Evolutionary conservation across 2,113 vertebrate genomes (phyloP).

Genomic region (Scytalopus superciliaris): DNA sequence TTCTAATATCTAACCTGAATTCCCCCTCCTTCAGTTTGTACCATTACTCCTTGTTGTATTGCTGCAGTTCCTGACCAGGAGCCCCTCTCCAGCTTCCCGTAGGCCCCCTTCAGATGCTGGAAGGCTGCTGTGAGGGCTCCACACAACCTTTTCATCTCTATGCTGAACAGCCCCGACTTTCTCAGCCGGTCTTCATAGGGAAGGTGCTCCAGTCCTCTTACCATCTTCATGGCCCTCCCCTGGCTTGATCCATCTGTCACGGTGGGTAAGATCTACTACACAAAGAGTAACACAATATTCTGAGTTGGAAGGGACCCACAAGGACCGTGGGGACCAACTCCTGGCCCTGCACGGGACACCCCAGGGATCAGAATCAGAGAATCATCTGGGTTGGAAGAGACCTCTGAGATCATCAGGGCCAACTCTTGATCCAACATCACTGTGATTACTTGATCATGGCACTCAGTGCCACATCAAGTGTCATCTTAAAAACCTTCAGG

Average conservation of each 20-base stretch:
- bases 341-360: not conserved
- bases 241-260: not conserved
- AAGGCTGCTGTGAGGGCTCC: not conserved
- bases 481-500: no score
- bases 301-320: not conserved
- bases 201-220: not conserved
- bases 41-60: not conserved
- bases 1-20: not conserved
- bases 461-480: no score
- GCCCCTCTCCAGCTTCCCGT: not conserved
- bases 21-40: not conserved
- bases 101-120: not conserved
- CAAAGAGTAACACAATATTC: not conserved
- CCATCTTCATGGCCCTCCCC: not conserved
- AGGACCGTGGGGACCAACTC: no score
- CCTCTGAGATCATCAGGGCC: no score
- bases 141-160: not conserved
- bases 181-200: no score
- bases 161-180: not conserved
- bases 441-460: no score
- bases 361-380: no score
- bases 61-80: accelerated
- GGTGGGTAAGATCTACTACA: not conserved
- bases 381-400: no score
- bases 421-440: no score